Conservation (phyloP, 2,888 invertebrate genomes). For the Chrysolina americana region DNA sequence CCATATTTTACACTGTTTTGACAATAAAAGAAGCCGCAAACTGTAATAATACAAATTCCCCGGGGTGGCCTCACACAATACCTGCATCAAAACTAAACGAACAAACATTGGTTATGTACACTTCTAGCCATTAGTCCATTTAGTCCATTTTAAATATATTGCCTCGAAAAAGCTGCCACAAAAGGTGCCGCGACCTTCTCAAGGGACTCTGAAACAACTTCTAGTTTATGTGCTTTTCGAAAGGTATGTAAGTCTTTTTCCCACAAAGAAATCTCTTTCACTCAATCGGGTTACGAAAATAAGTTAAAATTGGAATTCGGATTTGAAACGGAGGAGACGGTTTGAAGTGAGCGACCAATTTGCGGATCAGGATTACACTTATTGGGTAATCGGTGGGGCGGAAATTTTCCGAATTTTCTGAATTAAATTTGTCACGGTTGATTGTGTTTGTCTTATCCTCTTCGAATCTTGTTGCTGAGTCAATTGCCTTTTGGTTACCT, state of each 20-base stretch:
- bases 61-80: slow-evolving; percentile 64
- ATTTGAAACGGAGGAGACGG: not conserved
- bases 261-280: slow-evolving; percentile 19
- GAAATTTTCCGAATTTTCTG: slow-evolving; percentile 12
- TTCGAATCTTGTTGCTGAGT: slow-evolving; percentile 27
- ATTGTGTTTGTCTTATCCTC: not conserved
- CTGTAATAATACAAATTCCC: slow-evolving; percentile 52
- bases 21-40: slow-evolving; percentile 48
- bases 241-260: slow-evolving; percentile 26
- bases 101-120: slow-evolving; percentile 66
- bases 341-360: slow-evolving; percentile 26
- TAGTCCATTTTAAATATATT: slow-evolving; percentile 65
- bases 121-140: slow-evolving; percentile 59
- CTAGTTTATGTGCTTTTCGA: slow-evolving; percentile 23
- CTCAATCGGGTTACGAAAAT: slow-evolving; percentile 31
- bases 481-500: slow-evolving; percentile 27
- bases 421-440: not conserved
- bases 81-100: slow-evolving; percentile 63
- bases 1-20: slow-evolving; percentile 49
- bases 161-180: slow-evolving; percentile 55
- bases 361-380: slow-evolving; percentile 33
- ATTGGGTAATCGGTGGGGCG: slow-evolving; percentile 22
- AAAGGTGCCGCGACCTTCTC: slow-evolving; percentile 31
- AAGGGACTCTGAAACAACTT: slow-evolving; percentile 28
- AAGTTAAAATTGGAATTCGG: slow-evolving; percentile 24